Evolutionary conservation across 2,888 invertebrate genomes (phyloP), one percentile per base, ranked within the genome.

Genomic region (Cremastinae sp.): DNA sequence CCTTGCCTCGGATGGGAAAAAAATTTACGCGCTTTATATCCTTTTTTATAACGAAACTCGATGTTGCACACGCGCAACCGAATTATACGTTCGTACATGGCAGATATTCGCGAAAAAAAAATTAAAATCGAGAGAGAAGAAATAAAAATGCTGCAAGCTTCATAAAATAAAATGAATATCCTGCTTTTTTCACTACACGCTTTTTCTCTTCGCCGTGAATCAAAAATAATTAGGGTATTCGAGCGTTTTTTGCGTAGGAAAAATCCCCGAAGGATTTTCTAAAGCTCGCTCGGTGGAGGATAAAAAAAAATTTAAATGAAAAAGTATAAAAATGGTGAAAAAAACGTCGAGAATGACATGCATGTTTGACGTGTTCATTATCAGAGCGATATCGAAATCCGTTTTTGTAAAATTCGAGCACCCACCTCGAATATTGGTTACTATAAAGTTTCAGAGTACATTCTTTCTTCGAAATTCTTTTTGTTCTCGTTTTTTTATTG

Each of bases 361-460:
- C 51, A 35, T 69, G 14, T 59, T 62, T 49, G 14, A 37, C 51
- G 8, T 41, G 35, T 18, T 68, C 49, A 22, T 58, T 49, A 49
- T 73, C 53, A 16, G 39, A 8, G 47, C 0, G 28, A 55, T 51
- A 64, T 58, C 72, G 72, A 35, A 65, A 72, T 64, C 62, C 62
- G 71, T 71, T 62, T 55, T 49, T 43, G 55, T 35, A 45, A 47
- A 35, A 28, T 28, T 5, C n/a, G 5, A 28, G 51, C 64, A 22
- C 51, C 22, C 51, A 41, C 22, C 43, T 41, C 71, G 77, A 76
- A 77, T 68, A 78, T 72, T 64, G 55, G 65, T 62, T 62, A 58
- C 45, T 56, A 76, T 68, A 78, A 78, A 51, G 65, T 69, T 71
- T 73, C 79, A 5, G 2, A 3, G 28, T 3, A 28, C 5, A 28